Evolutionary conservation across 2,888 invertebrate species (phyloP), one percentile per base, ranked within the genome.

Genomic region (Myathropa florea): DNA sequence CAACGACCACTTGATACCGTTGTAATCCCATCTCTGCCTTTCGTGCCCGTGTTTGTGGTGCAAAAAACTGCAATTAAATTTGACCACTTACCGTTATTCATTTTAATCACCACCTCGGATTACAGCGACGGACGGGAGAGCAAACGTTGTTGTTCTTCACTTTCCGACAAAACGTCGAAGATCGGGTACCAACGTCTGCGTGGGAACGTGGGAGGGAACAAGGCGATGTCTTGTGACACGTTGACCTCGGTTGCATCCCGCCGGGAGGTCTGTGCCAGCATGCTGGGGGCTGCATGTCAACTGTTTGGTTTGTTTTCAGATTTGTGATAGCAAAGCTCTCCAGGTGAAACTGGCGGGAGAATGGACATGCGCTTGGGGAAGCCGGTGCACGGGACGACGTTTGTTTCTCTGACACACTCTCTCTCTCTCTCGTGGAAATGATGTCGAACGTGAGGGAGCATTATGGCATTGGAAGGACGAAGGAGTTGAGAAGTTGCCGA

Each of bases 1-100:
- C 57, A 65, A 53, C 61, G 64, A 68, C 33, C 59, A 71, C 79
- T 79, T 84, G 73, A 78, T 68, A 46, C 30, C 28, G 64, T 39
- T 73, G 64, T 63, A 79, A 79, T 72, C 75, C 73, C 67, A 72
- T 72, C 46, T 28, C 7, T 21, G 7, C n/a, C n/a, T 9, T 10
- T 18, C 18, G 53, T 53, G 21, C 60, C 61, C 33, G 14, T 55
- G 60, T 63, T 65, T 30, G 14, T 18, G 12, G 10, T 2, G 23
- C 33, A 18, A 46, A 33, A 53, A 67, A 63, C 55, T 60, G 23
- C 75, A 72, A 80, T 77, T 84, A 26, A 72, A 80, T 76, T 57
- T 72, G 71, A 67, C 71, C 57, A 72, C 57, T 71, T 14, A 14
- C 24, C 67, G 68, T 72, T 76, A 60, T 72, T 77, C 36, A 77